phyloP scores from a whole-genome alignment of 2,113 vertebrate genomes.

The Helogale parvula region DNA sequence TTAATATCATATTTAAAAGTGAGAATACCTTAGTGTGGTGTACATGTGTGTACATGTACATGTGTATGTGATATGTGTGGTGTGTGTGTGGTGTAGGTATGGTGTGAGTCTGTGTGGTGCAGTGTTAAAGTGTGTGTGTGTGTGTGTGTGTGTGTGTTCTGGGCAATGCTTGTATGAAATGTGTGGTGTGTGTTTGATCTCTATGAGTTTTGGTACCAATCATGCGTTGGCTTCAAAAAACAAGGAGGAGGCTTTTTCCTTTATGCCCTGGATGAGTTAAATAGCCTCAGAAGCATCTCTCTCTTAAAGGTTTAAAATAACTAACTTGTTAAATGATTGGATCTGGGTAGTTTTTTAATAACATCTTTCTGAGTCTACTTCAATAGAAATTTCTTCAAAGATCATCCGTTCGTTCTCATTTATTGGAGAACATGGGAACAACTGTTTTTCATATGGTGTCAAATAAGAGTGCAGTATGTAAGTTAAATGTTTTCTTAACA shows the following conservation, averaged over 20 bases:
- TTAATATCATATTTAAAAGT: background rate
- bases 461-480: background rate
- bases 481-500: background rate
- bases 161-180: background rate
- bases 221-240: background rate
- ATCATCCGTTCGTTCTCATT: background rate
- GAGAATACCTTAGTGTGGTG: background rate
- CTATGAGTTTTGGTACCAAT: background rate
- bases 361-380: slow-evolving; percentile 20
- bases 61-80: background rate
- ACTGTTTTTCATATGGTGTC: slow-evolving; percentile 9
- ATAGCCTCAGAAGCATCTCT: slow-evolving; percentile 19
- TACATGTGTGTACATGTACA: background rate
- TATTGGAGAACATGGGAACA: slow-evolving; percentile 18
- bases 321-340: background rate
- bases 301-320: slow-evolving; percentile 27
- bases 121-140: background rate
- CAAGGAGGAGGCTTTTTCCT: background rate
- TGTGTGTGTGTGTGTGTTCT: background rate
- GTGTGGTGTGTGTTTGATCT: background rate
- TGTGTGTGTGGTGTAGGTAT: background rate
- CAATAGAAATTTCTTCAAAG: slow-evolving; percentile 52
- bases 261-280: background rate
- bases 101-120: background rate
- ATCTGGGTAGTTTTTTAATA: background rate